phyloP scores from a whole-genome alignment of 2,888 invertebrate species.

The Halictus quadricinctus region DNA sequence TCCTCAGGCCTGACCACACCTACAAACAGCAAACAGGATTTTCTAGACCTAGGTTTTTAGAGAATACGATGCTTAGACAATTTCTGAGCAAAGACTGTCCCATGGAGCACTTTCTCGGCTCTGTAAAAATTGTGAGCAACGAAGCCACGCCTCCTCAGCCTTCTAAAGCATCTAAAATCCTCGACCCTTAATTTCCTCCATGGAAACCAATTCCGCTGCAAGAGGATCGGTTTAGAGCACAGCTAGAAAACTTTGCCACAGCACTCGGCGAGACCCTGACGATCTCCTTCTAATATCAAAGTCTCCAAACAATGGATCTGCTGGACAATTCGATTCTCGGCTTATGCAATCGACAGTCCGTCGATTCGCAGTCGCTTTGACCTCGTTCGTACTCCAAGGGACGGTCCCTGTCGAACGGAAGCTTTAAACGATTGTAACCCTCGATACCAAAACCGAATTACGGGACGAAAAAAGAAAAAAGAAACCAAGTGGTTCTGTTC shows the following conservation, averaged over 20 bases:
- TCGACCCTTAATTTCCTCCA: neutral
- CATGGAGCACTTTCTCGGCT: neutral
- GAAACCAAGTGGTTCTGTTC: neutral
- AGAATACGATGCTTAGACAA: too few relatives aligned
- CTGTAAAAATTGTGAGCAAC: neutral
- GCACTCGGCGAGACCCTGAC: neutral
- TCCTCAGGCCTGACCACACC: too few relatives aligned
- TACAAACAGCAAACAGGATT: too few relatives aligned
- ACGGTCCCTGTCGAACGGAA: neutral
- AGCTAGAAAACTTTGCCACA: neutral
- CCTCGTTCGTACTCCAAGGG: slow-evolving; percentile 25
- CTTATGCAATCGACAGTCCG: slow-evolving; percentile 20
- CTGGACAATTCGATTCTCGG: slow-evolving; percentile 20
- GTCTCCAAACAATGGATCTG: slow-evolving; percentile 6
- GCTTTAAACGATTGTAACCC: neutral
- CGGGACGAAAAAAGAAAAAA: neutral
- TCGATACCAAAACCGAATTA: neutral
- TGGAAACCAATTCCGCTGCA: neutral
- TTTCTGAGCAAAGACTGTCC: fast-evolving
- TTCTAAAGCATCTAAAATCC: too few relatives aligned
- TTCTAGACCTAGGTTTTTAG: too few relatives aligned
- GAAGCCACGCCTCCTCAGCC: too few relatives aligned
- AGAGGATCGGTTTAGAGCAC: neutral
- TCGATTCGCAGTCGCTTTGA: slow-evolving; percentile 33
- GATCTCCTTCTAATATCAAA: neutral